A percentile compares a stretch with the other conserved stretches of the same genome.
Conservation (phyloP, 2,113 vertebrate species). For the Cryptomyrus ogoouensis region DNA sequence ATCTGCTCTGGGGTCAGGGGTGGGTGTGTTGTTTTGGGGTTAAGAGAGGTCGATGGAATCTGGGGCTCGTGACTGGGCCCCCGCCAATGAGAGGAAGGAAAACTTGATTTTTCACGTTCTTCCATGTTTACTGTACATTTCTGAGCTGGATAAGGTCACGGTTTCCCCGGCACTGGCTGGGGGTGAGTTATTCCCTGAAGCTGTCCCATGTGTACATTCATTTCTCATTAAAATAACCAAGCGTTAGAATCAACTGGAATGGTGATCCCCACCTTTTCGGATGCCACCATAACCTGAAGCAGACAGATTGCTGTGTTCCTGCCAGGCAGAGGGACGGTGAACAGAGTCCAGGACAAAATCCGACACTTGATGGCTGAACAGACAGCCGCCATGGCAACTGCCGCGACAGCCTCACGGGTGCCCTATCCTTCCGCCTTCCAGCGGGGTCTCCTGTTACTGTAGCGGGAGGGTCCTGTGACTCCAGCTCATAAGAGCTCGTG, state of each 20-base stretch:
- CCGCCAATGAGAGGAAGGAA: neutral
- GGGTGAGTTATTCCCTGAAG: neutral
- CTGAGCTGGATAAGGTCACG: neutral
- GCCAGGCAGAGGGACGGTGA: neutral
- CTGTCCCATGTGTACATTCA: neutral
- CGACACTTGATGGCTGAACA: neutral
- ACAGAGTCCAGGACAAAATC: neutral
- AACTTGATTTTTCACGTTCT: neutral
- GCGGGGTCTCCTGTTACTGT: neutral
- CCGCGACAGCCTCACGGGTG: neutral
- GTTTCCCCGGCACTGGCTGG: neutral
- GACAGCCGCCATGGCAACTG: conserved; percentile 9
- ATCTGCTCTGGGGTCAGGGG: neutral
- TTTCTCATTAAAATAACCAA: neutral
- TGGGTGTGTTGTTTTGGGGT: neutral
- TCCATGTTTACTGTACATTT: neutral
- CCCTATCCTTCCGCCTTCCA: neutral
- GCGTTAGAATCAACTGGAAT: neutral
- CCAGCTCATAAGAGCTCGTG: neutral
- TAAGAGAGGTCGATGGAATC: neutral
- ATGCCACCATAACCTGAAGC: neutral
- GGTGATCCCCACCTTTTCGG: neutral
- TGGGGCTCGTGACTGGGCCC: neutral
- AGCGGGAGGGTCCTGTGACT: neutral
- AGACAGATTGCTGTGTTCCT: neutral